phyloP scores from a whole-genome alignment of 2,113 vertebrate genomes.

The Barnardius zonarius region DNA sequence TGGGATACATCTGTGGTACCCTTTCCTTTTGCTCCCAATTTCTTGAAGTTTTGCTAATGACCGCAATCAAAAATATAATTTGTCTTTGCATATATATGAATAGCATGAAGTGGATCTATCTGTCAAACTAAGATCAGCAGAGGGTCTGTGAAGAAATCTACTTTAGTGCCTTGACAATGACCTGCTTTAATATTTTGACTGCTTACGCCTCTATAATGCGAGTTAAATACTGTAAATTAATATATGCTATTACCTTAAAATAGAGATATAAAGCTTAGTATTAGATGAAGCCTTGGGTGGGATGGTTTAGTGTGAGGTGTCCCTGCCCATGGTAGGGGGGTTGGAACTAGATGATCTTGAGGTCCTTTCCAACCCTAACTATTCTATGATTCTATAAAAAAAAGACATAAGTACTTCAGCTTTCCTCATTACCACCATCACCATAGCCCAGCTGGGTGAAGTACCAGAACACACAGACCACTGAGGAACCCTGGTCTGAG shows the following conservation, averaged over 20 bases:
- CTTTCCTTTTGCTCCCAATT: not conserved
- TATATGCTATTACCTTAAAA: not conserved
- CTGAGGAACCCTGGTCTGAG: not conserved
- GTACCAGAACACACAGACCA: rapidly evolving
- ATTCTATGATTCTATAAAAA: not conserved
- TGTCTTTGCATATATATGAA: not conserved
- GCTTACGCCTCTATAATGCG: not conserved
- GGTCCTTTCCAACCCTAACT: too few relatives aligned
- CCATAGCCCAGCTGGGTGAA: not conserved
- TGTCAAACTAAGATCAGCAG: not conserved
- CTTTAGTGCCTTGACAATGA: not conserved
- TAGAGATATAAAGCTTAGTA: not conserved
- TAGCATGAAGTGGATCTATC: not conserved
- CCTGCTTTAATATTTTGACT: not conserved
- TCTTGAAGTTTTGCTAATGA: not conserved
- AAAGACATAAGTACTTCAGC: rapidly evolving
- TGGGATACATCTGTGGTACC: not conserved
- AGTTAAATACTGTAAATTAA: not conserved
- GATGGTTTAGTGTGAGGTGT: too few relatives aligned
- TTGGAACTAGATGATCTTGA: too few relatives aligned
- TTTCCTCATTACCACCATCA: not conserved
- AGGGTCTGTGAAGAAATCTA: not conserved
- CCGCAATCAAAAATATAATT: not conserved
- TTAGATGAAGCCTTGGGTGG: too few relatives aligned
- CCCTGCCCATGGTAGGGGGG: too few relatives aligned